Conservation (phyloP, 2,888 invertebrate genomes). For the Tenthredo notha region DNA sequence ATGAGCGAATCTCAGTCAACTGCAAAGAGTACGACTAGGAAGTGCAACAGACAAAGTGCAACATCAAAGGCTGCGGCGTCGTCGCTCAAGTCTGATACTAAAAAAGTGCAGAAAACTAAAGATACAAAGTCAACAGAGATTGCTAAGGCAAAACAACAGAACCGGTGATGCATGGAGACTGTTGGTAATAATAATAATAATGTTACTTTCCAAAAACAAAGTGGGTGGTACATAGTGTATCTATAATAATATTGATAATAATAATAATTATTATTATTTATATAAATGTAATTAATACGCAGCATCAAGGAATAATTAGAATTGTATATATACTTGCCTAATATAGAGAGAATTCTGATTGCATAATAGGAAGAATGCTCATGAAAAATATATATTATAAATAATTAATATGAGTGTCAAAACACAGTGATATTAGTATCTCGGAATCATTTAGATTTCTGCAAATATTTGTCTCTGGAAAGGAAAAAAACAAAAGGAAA, state of each 20-base stretch:
- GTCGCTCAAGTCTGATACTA: conserved; percentile 33
- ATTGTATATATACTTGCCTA: conserved; percentile 51
- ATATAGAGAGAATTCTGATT: conserved; percentile 47
- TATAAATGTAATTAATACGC: conserved; percentile 35
- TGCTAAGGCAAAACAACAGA: conserved; percentile 36
- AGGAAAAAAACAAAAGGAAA: too few species aligned
- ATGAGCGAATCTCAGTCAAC: conserved; percentile 78
- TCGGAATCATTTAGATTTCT: conserved; percentile 51
- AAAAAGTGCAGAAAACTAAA: conserved; percentile 28
- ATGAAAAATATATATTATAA: conserved; percentile 26
- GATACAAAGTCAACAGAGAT: conserved; percentile 41
- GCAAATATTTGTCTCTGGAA: conserved; percentile 50
- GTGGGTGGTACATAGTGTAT: conserved; percentile 35
- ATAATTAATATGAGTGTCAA: conserved; percentile 51
- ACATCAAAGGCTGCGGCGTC: conserved; percentile 39
- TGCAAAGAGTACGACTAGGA: conserved; percentile 59
- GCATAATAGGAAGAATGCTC: conserved; percentile 50
- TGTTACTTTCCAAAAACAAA: conserved; percentile 43
- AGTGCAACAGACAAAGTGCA: conserved; percentile 50
- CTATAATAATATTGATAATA: conserved; percentile 18
- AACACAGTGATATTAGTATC: conserved; percentile 54
- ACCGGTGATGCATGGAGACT: conserved; percentile 42
- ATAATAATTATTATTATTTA: not conserved
- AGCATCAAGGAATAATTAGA: conserved; percentile 23
- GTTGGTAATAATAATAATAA: conserved; percentile 30